A percentile compares a stretch with the other conserved stretches of the same genome.
phyloP scores from a whole-genome alignment of 2,888 invertebrate species.

The Eumacrocentrus americanus region DNA sequence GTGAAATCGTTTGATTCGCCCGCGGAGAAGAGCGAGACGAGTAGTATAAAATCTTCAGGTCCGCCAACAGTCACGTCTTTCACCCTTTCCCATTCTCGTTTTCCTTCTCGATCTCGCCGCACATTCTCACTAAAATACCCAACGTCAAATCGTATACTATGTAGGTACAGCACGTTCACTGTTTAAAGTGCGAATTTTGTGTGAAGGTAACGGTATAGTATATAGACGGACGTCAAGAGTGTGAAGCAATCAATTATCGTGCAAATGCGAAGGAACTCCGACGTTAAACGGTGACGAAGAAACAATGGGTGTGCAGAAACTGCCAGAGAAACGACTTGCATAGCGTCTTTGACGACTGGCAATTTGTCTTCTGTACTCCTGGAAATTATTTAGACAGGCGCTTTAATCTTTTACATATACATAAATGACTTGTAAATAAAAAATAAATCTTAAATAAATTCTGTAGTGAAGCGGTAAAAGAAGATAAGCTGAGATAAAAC shows the following conservation, averaged over 20 bases:
- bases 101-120: too few relatives aligned
- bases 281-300: neutral
- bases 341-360: neutral
- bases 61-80: constrained; percentile 47
- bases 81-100: too few relatives aligned
- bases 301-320: constrained; percentile 6
- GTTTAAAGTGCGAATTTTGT: too few relatives aligned
- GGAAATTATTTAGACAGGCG: constrained; percentile 7
- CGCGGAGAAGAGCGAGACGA: too few relatives aligned
- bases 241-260: constrained; percentile 17
- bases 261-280: neutral
- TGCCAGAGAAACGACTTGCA: constrained; percentile 2
- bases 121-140: too few relatives aligned
- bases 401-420: too few relatives aligned
- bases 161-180: too few relatives aligned
- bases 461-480: too few relatives aligned
- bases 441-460: too few relatives aligned
- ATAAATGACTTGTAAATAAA: too few relatives aligned
- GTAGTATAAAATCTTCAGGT: constrained; percentile 39
- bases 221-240: neutral
- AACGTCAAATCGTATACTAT: too few relatives aligned
- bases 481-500: too few relatives aligned
- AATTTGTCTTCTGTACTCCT: constrained; percentile 13
- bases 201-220: neutral
- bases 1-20: constrained; percentile 58